phyloP scores from a whole-genome alignment of 2,797 vertebrate genomes.

The Pagetopsis macropterus region DNA sequence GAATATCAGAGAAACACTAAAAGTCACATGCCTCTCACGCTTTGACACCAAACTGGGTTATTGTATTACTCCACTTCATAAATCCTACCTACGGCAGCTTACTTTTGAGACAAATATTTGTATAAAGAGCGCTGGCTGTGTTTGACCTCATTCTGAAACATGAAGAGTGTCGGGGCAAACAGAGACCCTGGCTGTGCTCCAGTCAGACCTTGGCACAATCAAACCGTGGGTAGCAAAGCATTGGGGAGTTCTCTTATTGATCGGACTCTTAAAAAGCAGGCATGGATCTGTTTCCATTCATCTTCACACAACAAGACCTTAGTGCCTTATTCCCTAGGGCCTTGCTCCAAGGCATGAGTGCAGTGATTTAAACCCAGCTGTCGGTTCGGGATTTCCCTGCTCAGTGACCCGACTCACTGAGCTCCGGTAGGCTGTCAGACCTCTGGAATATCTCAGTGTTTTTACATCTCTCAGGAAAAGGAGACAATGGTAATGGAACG shows the following conservation, averaged over 20 bases:
- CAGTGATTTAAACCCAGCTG: slow-evolving; percentile 29
- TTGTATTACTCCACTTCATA: slow-evolving; percentile 1
- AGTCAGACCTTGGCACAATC: slow-evolving; percentile 22
- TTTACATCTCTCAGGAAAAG: not conserved
- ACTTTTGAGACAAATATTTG: not conserved
- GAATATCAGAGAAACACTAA: slow-evolving; percentile 21
- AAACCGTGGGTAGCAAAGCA: slow-evolving; percentile 9
- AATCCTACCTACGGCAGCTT: not conserved
- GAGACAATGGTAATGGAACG: not conserved
- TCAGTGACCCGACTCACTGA: slow-evolving; percentile 33
- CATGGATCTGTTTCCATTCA: not conserved
- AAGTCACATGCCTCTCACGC: slow-evolving; percentile 20
- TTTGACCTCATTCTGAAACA: slow-evolving; percentile 5
- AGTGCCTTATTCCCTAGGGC: not conserved
- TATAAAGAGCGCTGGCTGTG: not conserved
- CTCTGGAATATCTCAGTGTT: slow-evolving; percentile 1
- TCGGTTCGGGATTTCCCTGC: slow-evolving; percentile 28
- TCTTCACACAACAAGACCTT: slow-evolving; percentile 4
- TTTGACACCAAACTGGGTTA: not conserved
- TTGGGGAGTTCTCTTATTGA: slow-evolving; percentile 30
- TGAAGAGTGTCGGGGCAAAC: slow-evolving; percentile 14
- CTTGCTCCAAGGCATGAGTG: not conserved
- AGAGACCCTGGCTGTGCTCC: slow-evolving; percentile 30
- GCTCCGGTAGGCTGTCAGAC: slow-evolving; percentile 29
- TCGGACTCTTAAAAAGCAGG: slow-evolving; percentile 20